Conservation (phyloP, 2,888 invertebrate genomes). For the Drosophila anomelani region DNA sequence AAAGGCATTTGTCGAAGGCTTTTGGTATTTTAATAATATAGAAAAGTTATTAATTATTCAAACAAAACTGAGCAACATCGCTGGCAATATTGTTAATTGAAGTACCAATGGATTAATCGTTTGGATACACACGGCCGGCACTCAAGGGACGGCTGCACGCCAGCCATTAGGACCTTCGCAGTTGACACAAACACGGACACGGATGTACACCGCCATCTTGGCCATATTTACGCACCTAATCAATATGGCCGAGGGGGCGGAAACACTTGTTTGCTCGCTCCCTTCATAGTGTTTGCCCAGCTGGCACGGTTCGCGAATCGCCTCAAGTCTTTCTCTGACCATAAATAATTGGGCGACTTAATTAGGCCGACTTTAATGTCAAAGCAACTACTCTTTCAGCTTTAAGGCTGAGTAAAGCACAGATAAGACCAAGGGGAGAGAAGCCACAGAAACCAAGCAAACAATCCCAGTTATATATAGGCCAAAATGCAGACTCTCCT, state of each 20-base stretch:
- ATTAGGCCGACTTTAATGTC: conserved; percentile 30
- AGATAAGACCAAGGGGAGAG: conserved; percentile 4
- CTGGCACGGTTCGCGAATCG: conserved; percentile 15
- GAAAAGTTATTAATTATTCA: neutral
- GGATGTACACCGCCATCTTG: conserved; percentile 48
- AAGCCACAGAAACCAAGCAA: conserved; percentile 21
- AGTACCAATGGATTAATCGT: conserved; percentile 15
- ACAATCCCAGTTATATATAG: conserved; percentile 19
- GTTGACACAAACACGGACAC: conserved; percentile 49
- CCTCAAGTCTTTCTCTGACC: conserved; percentile 28
- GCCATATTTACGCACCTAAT: conserved; percentile 66
- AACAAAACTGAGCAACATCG: neutral
- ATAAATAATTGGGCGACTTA: conserved; percentile 50
- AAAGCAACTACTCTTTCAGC: neutral
- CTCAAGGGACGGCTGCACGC: conserved; percentile 9
- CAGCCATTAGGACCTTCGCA: conserved; percentile 38
- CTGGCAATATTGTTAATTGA: conserved; percentile 7
- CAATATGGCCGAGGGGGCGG: conserved; percentile 56
- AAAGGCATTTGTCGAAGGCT: no score
- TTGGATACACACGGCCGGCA: neutral
- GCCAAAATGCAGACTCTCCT: conserved; percentile 15
- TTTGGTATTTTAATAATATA: no score
- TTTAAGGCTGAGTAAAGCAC: conserved; percentile 17
- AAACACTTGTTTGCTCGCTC: conserved; percentile 38
- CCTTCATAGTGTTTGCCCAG: conserved; percentile 14